Conservation (phyloP, 2,888 invertebrate genomes). For the Drosophila cognata region DNA sequence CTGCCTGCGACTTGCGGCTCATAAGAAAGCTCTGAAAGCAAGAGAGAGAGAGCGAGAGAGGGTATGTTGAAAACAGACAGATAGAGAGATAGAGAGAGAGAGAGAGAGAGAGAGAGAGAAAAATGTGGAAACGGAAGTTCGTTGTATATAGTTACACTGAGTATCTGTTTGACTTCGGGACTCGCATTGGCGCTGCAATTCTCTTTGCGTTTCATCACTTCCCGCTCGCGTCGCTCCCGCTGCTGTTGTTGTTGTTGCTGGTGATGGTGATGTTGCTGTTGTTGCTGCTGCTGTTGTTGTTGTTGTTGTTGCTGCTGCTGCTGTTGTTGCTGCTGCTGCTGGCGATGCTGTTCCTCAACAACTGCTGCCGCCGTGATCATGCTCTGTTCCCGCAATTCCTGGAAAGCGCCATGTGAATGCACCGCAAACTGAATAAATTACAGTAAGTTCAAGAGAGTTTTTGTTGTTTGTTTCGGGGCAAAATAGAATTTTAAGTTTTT, state of each 20-base stretch:
- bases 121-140: not conserved
- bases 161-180: conserved; percentile 97
- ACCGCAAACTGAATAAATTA: conserved; percentile 85
- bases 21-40: conserved; percentile 90
- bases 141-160: conserved; percentile 88
- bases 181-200: conserved; percentile 98
- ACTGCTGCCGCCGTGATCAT: conserved; percentile 86
- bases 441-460: conserved; percentile 78
- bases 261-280: conserved; percentile 87
- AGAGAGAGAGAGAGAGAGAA: not conserved
- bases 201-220: conserved; percentile 96
- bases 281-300: conserved; percentile 88
- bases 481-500: conserved; percentile 22
- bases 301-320: conserved; percentile 88
- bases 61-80: not conserved
- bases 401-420: conserved; percentile 86
- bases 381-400: conserved; percentile 94
- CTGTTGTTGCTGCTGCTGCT: conserved; percentile 61
- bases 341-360: conserved; percentile 88
- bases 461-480: conserved; percentile 39
- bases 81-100: not conserved
- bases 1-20: conserved; percentile 91
- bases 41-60: not conserved
- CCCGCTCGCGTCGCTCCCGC: conserved; percentile 92
- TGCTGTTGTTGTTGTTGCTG: conserved; percentile 88